Percentiles rank a stretch among this genome's conserved stretches.
These are phyloP conservation scores for Mormyrus proboscirostris DNA, from an alignment of 2,797 vertebrate species.

Conservation along the genomic window DNA sequence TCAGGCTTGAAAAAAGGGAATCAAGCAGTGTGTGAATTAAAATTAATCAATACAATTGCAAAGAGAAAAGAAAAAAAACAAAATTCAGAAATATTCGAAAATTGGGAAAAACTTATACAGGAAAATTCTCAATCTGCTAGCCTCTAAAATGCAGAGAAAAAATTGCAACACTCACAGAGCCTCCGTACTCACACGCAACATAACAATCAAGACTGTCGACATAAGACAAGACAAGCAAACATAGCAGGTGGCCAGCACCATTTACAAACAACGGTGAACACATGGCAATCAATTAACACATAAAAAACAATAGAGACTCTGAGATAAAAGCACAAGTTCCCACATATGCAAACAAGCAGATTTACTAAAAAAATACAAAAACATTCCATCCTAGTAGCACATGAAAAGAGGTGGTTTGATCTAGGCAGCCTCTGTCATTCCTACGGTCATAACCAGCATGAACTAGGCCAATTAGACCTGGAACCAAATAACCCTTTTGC, in stretches of 20 bases:
- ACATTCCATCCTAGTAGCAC: background rate
- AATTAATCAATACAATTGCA: background rate
- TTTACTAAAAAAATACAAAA: background rate
- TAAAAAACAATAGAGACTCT: background rate
- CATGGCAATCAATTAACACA: background rate
- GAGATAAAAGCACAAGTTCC: background rate
- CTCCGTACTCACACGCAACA: background rate
- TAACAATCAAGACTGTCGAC: background rate
- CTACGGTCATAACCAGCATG: background rate
- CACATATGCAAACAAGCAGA: background rate
- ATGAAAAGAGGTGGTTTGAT: background rate
- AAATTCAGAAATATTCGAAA: background rate
- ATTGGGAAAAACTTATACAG: background rate
- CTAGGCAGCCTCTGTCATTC: background rate
- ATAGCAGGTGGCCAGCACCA: background rate
- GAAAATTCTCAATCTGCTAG: background rate
- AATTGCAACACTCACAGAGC: background rate
- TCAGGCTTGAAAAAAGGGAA: background rate
- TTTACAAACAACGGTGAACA: background rate
- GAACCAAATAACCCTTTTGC: background rate
- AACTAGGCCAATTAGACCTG: background rate
- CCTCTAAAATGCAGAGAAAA: too few species aligned
- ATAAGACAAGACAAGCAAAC: background rate
- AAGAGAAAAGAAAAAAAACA: background rate
- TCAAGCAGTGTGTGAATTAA: background rate